Base-by-base conservation (phyloP, 2,797 vertebrate species). In the Echeneis naucrates region DNA sequence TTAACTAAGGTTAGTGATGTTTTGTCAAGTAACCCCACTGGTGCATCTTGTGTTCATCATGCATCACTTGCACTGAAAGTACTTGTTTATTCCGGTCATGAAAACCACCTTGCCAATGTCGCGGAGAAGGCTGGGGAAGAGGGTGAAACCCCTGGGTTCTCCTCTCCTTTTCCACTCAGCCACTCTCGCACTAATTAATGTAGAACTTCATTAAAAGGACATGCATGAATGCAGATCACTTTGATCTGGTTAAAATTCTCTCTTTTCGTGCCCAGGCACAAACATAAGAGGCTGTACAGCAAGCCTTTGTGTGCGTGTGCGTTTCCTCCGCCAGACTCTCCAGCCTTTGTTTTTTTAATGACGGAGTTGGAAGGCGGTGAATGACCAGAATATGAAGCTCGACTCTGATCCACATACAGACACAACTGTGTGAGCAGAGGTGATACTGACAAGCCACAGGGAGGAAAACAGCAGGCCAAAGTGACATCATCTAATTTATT, bases 201-300 rank as follows among this genome's bases (percentile, higher is more conserved):
- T 67, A 75, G 81, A 88, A 86, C 84, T 87, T 94, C 89, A 95
- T 94, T 94, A 94, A 94, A 94, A 92, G 89, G 67, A 88, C 91
- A 92, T 77, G 92, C 93, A 93, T 93, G 92, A 90, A 73, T 90
- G 93, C 83, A 74, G 76, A 83, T 86, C 58, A 78, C 84, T 93
- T 93, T 95, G 92, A 94, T 94, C 84, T 85, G 45, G 61, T 87
- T 82, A 51, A 72, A 87, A 81, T 74, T 77, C 60, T 86, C 74
- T 81, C 77, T 70, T 40, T 83, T 72, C 60, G 40, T 69, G 76
- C 71, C 48, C 62, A 40, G 67, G 57, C 67, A 66, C 63, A 70
- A 67, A 83, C 73, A 56, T 40, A 67, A 76, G 71, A 87, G 58
- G 66, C 80, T 66, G 68, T 35, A 81, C 75, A 55, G 65, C 63